Evolutionary conservation across 2,113 vertebrate species (phyloP).

Genomic region (Hyaena hyaena): DNA sequence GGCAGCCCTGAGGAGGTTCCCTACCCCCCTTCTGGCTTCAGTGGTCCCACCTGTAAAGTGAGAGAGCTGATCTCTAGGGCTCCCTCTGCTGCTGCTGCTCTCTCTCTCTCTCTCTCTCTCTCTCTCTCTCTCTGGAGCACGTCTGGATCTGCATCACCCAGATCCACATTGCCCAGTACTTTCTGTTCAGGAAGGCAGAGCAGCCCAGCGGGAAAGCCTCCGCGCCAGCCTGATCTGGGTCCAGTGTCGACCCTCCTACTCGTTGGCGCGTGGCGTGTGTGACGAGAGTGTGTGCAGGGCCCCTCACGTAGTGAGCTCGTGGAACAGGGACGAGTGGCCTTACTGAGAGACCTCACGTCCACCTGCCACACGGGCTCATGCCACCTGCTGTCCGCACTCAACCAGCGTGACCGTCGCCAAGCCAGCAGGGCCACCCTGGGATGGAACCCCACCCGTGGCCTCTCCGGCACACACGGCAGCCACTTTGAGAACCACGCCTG

Average conservation of each 20-base stretch:
- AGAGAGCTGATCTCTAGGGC: too few relatives aligned
- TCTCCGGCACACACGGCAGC: background rate
- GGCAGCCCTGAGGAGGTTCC: background rate
- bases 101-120: background rate
- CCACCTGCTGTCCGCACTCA: background rate
- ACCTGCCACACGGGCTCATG: background rate
- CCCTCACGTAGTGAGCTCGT: accelerated
- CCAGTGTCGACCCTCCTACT: accelerated
- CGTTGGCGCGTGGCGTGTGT: too few relatives aligned
- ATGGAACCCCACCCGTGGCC: accelerated
- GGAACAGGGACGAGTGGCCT: background rate
- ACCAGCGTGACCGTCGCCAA: background rate
- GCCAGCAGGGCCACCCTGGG: accelerated
- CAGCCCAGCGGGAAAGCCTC: too few relatives aligned
- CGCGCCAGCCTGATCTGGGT: background rate
- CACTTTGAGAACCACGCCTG: background rate
- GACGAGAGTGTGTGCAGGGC: background rate
- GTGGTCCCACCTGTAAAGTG: background rate
- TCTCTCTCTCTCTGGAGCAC: background rate
- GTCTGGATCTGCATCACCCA: accelerated
- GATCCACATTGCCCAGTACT: background rate
- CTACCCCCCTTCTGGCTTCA: background rate
- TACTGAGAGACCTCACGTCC: accelerated
- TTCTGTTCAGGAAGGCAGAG: background rate
- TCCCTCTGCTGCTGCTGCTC: accelerated